phyloP scores from a whole-genome alignment of 2,888 invertebrate species.

The Drosophila mayaguana region DNA sequence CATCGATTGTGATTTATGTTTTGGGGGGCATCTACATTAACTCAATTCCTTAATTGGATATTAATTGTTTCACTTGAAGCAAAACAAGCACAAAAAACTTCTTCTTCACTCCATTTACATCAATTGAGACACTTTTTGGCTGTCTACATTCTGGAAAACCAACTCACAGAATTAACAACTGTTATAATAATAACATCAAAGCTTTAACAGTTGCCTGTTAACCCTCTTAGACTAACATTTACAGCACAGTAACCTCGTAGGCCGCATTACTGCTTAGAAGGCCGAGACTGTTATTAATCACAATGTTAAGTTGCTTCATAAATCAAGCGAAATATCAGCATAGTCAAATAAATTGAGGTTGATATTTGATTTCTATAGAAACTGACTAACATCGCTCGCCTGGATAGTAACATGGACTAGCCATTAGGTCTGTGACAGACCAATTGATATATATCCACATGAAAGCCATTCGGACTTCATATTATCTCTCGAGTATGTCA shows the following conservation, averaged over 20 bases:
- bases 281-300: not conserved
- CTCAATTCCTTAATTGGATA: constrained; percentile 17
- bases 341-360: not conserved
- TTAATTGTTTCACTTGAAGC: constrained; percentile 19
- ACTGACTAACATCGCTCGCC: not conserved
- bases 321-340: not conserved
- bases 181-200: too few species aligned
- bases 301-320: not conserved
- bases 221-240: not conserved
- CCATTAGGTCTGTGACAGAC: not conserved
- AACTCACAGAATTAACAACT: not conserved
- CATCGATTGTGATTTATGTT: constrained; percentile 47
- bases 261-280: not conserved
- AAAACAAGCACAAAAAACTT: constrained; percentile 1
- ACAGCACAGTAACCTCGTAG: not conserved
- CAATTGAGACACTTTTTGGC: constrained; percentile 1
- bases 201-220: not conserved
- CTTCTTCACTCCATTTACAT: not conserved
- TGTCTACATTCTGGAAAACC: not conserved
- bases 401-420: not conserved
- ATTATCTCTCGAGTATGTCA: not conserved
- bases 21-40: not conserved
- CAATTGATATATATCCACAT: not conserved
- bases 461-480: not conserved
- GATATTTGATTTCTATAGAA: constrained; percentile 9